A percentile compares a stretch with the other conserved stretches of the same genome.
Conservation (phyloP, 1,140 invertebrate genomes). For the Eumaeus atala region DNA sequence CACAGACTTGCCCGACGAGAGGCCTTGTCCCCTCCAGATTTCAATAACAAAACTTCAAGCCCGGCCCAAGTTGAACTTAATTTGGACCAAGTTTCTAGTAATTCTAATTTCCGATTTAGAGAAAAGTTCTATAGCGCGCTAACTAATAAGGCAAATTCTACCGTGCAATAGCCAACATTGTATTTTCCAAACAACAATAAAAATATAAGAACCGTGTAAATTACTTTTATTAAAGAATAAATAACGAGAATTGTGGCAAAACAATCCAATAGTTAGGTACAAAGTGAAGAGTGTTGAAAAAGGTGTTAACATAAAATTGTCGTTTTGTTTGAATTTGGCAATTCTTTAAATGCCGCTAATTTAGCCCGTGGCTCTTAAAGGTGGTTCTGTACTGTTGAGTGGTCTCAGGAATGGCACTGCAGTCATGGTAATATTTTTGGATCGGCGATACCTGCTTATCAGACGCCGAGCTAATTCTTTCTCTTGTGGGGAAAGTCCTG, state of each 20-base stretch:
- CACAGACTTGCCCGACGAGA: conserved; percentile 38
- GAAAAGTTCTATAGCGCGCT: no score
- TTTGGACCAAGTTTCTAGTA: no score
- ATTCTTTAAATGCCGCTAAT: no score
- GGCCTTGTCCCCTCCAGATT: conserved; percentile 21
- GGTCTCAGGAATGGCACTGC: conserved; percentile 40
- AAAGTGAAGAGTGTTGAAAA: no score
- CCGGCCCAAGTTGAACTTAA: background rate
- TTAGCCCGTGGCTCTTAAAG: conserved; percentile 10
- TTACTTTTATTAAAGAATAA: no score
- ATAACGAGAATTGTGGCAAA: no score
- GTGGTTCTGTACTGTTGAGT: conserved; percentile 31
- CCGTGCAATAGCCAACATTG: background rate
- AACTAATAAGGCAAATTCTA: background rate
- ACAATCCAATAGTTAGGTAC: no score
- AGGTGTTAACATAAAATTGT: no score
- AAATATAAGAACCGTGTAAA: no score
- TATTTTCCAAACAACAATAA: background rate
- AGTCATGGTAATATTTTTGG: conserved; percentile 37
- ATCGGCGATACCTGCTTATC: conserved; percentile 54
- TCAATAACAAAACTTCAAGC: conserved; percentile 22
- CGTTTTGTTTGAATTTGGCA: no score
- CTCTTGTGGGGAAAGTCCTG: conserved; percentile 48
- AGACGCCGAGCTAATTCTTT: conserved; percentile 47
- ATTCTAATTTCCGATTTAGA: no score